These are phyloP conservation scores for Heliconius hewitsoni DNA, from an alignment of 1,140 invertebrate species.

Conservation along the genomic window DNA sequence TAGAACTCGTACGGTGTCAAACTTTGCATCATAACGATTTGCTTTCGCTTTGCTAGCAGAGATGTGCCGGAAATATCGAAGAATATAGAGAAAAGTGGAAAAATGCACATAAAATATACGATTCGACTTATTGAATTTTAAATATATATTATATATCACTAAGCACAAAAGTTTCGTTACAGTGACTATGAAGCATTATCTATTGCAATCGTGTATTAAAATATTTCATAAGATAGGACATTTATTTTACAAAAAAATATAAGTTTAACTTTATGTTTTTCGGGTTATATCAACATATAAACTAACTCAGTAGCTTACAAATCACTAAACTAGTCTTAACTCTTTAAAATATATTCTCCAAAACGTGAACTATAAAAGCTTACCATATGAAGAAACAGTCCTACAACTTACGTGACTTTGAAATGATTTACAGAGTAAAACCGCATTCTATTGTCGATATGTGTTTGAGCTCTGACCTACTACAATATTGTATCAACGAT, in stretches of 20 bases:
- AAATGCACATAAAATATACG: background rate
- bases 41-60: slow-evolving; percentile 30
- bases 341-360: no score
- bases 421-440: slow-evolving; percentile 9
- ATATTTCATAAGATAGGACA: no score
- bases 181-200: no score
- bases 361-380: background rate
- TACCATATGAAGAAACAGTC: background rate
- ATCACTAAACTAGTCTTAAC: no score
- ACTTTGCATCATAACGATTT: slow-evolving; percentile 34
- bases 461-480: background rate
- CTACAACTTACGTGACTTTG: background rate
- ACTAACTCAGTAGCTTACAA: no score
- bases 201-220: no score
- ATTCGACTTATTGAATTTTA: background rate
- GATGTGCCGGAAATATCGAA: slow-evolving; percentile 20
- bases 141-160: background rate
- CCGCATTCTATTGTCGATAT: background rate
- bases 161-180: no score
- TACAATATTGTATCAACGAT: background rate
- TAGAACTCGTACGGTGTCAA: slow-evolving; percentile 25
- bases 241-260: no score
- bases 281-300: no score
- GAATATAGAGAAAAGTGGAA: slow-evolving; percentile 26
- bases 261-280: no score